Evolutionary conservation across 2,888 invertebrate genomes (phyloP).

Genomic region (Tipula confusa): DNA sequence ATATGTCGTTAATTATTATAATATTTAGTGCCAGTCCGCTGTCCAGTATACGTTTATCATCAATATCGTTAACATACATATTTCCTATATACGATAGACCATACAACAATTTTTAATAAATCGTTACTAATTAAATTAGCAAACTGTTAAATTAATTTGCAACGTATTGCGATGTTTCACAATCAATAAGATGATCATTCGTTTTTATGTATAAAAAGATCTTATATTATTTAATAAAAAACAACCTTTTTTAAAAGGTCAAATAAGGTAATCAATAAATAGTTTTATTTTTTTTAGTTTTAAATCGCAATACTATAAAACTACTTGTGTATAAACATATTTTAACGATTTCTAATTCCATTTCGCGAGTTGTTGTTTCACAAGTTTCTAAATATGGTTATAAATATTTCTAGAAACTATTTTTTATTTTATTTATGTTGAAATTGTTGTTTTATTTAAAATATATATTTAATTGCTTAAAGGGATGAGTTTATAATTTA

Average conservation of each 20-base stretch:
- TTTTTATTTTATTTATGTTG: background rate
- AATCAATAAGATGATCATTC: background rate
- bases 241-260: background rate
- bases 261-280: background rate
- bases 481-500: background rate
- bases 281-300: no score
- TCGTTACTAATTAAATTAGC: background rate
- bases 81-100: no score
- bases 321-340: background rate
- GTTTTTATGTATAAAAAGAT: background rate
- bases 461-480: background rate
- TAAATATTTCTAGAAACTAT: background rate
- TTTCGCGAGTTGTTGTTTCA: background rate
- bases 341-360: constrained; percentile 3
- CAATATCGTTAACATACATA: no score
- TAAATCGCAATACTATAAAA: background rate
- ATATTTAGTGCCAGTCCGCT: no score
- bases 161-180: background rate
- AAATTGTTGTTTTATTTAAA: background rate
- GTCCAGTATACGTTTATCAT: no score
- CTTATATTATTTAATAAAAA: background rate
- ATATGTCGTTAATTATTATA: no score
- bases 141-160: background rate
- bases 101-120: no score
- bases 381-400: background rate